These are phyloP conservation scores for Hippocampus mohnikei DNA, from an alignment of 2,113 vertebrate genomes.

Conservation along the genomic window DNA sequence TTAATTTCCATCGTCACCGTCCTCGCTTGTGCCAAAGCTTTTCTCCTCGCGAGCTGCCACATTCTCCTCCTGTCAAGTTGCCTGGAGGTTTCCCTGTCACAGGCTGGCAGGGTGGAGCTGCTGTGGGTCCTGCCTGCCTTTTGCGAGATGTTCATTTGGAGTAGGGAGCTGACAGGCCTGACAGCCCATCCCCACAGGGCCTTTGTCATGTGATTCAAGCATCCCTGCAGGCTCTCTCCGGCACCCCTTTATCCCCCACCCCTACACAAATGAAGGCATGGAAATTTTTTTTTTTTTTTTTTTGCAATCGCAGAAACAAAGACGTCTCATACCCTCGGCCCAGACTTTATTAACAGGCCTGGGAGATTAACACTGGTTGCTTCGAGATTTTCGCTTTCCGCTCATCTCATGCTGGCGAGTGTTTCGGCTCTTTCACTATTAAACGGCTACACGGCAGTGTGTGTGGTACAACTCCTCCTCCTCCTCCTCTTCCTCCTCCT, in stretches of 20 bases:
- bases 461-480: constrained; percentile 52
- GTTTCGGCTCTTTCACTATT: constrained; percentile 68
- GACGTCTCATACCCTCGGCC: constrained; percentile 61
- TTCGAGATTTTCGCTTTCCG: constrained; percentile 65
- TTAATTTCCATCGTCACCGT: constrained; percentile 87
- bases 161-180: constrained; percentile 93
- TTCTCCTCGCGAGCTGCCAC: constrained; percentile 87
- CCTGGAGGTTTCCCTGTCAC: constrained; percentile 91
- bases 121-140: constrained; percentile 79
- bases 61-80: constrained; percentile 96
- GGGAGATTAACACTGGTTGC: constrained; percentile 77
- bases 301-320: constrained; percentile 74
- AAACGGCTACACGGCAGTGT: constrained; percentile 66
- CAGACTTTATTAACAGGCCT: constrained; percentile 74
- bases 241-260: constrained; percentile 62
- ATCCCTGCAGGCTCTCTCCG: constrained; percentile 77
- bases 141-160: constrained; percentile 96
- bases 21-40: constrained; percentile 79
- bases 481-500: constrained; percentile 42
- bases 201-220: constrained; percentile 86
- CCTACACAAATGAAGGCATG: constrained; percentile 75
- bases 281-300: constrained; percentile 70
- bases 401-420: constrained; percentile 65
- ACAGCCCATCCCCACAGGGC: constrained; percentile 90
- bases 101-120: constrained; percentile 84